Base-by-base conservation (phyloP, 2,113 vertebrate species). In the Diglossa brunneiventris region DNA sequence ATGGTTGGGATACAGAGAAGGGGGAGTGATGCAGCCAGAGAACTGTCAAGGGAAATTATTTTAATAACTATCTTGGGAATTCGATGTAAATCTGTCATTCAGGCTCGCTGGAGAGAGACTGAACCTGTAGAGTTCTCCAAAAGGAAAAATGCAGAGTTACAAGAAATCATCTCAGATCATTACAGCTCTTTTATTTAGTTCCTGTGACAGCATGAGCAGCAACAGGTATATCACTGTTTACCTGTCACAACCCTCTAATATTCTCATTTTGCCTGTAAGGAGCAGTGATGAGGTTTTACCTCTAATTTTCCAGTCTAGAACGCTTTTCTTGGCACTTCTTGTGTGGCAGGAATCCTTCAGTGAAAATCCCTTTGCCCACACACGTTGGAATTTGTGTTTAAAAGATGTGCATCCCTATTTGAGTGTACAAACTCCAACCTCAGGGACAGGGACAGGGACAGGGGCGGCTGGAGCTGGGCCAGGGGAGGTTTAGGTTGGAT, bases 11-110 rank as follows among this genome's bases (percentile, higher is more conserved):
- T 33, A 18, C 70, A 42, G 44, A 8, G 78, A 14, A 75, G 74
- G 78, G 81, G 82, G 79, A 92, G 88, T 68, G 95, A 79, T 76
- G 88, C 82, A 90, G 89, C 75, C 87, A 84, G 83, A 70, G 76
- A 94, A 84, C 93, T 95, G 93, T 81, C 87, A 92, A 82, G 66
- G 95, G 92, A 89, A 94, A 94, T 94, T 44, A 94, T 94, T 95
- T 92, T 87, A 92, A 89, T 95, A 89, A 74, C 92, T 94, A 4
- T 84, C 52, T 84, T 92, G 90, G 93, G 92, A 95, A 64, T 87
- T 79, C 16, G n/a, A 30, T 47, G 66, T 81, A 84, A 93, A 90
- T 90, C 91, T 92, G 82, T 92, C 94, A 94, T 20, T 83, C 74
- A 74, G 42, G 73, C 64, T 49, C 16, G 6, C 42, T 42, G 78